phyloP scores from a whole-genome alignment of 1,140 invertebrate genomes.

The Gryon sp. region DNA sequence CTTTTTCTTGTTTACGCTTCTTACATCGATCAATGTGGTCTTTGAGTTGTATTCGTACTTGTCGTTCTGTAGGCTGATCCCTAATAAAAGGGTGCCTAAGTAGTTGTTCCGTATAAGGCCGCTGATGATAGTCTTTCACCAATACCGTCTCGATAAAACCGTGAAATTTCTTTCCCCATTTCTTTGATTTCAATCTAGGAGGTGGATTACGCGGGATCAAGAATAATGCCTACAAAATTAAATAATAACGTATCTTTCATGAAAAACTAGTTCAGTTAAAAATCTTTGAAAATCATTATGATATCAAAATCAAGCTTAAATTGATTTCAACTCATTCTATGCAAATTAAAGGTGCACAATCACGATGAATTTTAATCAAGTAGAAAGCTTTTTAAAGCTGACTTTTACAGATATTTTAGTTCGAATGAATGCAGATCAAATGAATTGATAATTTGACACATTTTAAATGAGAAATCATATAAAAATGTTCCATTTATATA shows the following conservation, averaged over 20 bases:
- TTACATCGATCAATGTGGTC: constrained; percentile 99
- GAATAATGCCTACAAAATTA: constrained; percentile 86
- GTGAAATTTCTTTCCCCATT: constrained; percentile 98
- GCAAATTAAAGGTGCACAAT: no score
- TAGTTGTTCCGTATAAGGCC: constrained; percentile 98
- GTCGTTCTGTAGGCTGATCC: constrained; percentile 98
- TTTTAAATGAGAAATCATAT: no score
- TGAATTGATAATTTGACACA: no score
- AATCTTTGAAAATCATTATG: not conserved
- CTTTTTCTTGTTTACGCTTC: constrained; percentile 94
- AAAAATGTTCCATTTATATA: no score
- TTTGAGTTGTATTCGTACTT: constrained; percentile 98
- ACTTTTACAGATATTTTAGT: no score
- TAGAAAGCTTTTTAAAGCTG: no score
- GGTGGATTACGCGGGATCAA: constrained; percentile 98
- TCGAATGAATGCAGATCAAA: no score
- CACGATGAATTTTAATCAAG: no score
- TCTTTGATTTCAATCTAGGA: constrained; percentile 97
- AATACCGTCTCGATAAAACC: constrained; percentile 93
- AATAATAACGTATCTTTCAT: constrained; percentile 1
- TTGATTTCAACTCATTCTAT: no score
- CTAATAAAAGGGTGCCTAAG: constrained; percentile 98
- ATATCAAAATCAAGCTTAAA: no score
- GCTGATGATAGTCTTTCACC: constrained; percentile 98
- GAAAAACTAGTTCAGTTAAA: not conserved